These are phyloP conservation scores for Coracias cyanogaster DNA, from an alignment of 2,797 vertebrate genomes.

Conservation along the genomic window DNA sequence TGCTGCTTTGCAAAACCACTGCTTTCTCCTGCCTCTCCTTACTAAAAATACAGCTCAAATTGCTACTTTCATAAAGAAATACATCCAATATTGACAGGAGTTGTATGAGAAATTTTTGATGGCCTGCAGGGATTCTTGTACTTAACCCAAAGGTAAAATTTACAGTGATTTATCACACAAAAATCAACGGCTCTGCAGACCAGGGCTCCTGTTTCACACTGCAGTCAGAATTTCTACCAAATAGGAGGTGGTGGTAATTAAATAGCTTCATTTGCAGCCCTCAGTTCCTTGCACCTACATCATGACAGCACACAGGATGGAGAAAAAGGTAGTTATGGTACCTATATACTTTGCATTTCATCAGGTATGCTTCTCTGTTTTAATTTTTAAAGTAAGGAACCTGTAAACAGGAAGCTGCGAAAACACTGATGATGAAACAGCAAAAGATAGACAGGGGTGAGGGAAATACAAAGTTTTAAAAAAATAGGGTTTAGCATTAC, in stretches of 20 bases:
- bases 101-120: background rate
- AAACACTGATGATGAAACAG: background rate
- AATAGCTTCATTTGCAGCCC: background rate
- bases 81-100: background rate
- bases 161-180: background rate
- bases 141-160: slow-evolving; percentile 24
- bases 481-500: background rate
- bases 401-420: background rate
- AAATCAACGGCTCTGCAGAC: background rate
- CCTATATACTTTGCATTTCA: background rate
- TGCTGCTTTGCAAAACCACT: background rate
- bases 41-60: background rate
- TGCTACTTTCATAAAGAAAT: background rate
- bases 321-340: background rate
- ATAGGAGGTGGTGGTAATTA: background rate
- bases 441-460: background rate
- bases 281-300: background rate
- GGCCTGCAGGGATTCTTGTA: background rate
- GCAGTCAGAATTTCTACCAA: background rate
- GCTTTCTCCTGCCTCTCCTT: background rate
- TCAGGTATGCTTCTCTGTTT: background rate
- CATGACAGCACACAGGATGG: background rate
- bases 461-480: background rate
- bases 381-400: background rate
- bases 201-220: background rate